A percentile compares a stretch with the other conserved stretches of the same genome.
phyloP scores from a whole-genome alignment of 2,113 vertebrate species.

The Butorides virescens region DNA sequence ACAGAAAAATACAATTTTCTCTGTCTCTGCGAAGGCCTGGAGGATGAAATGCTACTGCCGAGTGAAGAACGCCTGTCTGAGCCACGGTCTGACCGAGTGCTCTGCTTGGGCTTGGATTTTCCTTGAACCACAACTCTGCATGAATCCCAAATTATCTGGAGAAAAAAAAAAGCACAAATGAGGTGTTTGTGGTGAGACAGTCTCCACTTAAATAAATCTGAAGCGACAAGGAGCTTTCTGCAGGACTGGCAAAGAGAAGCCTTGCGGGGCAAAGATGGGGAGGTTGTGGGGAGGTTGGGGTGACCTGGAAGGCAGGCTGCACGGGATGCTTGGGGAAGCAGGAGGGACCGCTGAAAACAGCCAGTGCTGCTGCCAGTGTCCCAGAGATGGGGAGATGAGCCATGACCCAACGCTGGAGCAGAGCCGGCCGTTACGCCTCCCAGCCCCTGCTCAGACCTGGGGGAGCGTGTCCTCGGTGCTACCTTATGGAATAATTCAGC shows the following conservation, averaged over 20 bases:
- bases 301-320: neutral
- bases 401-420: neutral
- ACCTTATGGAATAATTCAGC: fast-evolving
- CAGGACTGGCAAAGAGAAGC: neutral
- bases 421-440: neutral
- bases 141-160: slow-evolving; percentile 18
- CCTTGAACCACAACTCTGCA: slow-evolving; percentile 34
- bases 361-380: neutral
- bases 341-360: neutral
- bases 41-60: neutral
- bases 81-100: neutral
- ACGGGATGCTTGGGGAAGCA: neutral
- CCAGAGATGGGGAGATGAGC: neutral
- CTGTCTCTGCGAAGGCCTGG: neutral
- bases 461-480: fast-evolving
- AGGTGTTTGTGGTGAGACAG: slow-evolving; percentile 69
- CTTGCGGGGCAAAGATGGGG: neutral
- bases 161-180: slow-evolving; percentile 57
- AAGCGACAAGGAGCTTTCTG: slow-evolving; percentile 56
- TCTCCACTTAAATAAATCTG: slow-evolving; percentile 61
- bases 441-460: neutral
- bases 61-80: neutral
- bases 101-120: slow-evolving; percentile 14
- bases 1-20: neutral
- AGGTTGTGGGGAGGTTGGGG: neutral